Conservation (phyloP, 2,113 vertebrate genomes). For the Lampris megalopsis region DNA sequence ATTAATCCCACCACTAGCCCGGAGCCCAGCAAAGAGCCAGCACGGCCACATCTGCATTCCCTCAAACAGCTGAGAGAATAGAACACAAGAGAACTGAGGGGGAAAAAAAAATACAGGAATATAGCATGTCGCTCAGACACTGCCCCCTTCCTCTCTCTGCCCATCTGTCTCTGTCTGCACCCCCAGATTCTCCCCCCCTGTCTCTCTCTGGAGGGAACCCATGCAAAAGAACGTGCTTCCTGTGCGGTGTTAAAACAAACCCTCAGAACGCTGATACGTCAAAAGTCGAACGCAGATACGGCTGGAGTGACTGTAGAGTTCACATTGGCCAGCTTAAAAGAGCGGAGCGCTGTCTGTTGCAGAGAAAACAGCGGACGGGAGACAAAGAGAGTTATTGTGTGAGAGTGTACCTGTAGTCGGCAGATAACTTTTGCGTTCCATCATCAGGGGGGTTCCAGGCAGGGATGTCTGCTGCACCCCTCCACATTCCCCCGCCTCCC, state of each 20-base stretch:
- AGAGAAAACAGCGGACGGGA: neutral
- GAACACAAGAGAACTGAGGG: neutral
- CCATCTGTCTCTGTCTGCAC: conserved; percentile 7
- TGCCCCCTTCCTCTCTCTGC: neutral
- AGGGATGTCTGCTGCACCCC: too few relatives aligned
- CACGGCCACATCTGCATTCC: conserved; percentile 57
- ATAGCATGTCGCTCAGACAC: neutral
- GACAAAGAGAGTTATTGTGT: neutral
- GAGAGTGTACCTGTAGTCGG: conserved; percentile 39
- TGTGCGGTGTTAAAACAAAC: neutral
- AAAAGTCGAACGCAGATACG: conserved; percentile 16
- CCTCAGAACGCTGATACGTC: neutral
- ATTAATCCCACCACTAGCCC: too few relatives aligned
- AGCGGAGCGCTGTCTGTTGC: neutral
- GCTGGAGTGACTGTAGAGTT: neutral
- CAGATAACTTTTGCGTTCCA: conserved; percentile 46
- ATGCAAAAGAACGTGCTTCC: conserved; percentile 36
- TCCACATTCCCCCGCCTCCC: too few relatives aligned
- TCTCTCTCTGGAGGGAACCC: conserved; percentile 18
- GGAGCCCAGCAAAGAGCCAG: conserved; percentile 12
- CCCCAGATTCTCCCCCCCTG: too few relatives aligned
- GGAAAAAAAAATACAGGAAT: neutral
- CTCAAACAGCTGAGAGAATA: conserved; percentile 1
- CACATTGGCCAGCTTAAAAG: neutral
- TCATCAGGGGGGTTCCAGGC: too few relatives aligned